Evolutionary conservation across 2,888 invertebrate species (phyloP).

Genomic region (Drosophila nigricruria): DNA sequence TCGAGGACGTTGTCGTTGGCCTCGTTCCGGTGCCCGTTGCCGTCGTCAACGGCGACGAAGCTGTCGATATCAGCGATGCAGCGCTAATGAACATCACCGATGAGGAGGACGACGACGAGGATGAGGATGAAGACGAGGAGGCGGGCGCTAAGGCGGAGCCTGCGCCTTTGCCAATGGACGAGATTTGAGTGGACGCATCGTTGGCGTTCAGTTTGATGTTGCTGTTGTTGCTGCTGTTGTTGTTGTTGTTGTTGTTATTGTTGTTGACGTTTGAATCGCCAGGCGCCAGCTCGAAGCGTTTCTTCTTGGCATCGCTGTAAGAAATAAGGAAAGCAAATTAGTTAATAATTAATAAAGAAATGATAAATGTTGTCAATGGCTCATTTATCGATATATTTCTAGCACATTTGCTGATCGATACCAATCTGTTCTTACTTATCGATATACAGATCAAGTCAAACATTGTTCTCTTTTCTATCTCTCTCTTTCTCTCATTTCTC

Average conservation of each 20-base stretch:
- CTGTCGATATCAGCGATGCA: conserved; percentile 53
- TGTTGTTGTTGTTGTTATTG: conserved; percentile 41
- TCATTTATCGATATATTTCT: not conserved
- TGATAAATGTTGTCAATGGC: not conserved
- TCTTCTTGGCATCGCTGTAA: conserved; percentile 84
- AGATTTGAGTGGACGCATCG: conserved; percentile 50
- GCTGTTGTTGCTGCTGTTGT: conserved; percentile 53
- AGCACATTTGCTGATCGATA: not conserved
- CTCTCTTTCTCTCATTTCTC: not conserved
- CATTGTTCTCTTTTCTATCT: not conserved
- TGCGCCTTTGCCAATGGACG: conserved; percentile 27
- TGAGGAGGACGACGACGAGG: conserved; percentile 32
- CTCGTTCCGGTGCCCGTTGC: conserved; percentile 10
- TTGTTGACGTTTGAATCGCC: conserved; percentile 56
- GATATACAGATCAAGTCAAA: not conserved
- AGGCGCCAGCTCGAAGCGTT: conserved; percentile 79
- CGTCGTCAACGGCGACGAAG: conserved; percentile 35
- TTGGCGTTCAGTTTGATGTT: conserved; percentile 50
- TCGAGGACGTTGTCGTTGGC: conserved; percentile 39
- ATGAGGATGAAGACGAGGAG: conserved; percentile 31
- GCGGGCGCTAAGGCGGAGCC: conserved; percentile 32
- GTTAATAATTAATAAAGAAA: not conserved
- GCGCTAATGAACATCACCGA: conserved; percentile 46
- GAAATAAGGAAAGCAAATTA: not conserved
- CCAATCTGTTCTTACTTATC: not conserved